Conservation (phyloP, 30 jellyfish, hydroid and myxozoan species). For the Hydractinia echinata region DNA sequence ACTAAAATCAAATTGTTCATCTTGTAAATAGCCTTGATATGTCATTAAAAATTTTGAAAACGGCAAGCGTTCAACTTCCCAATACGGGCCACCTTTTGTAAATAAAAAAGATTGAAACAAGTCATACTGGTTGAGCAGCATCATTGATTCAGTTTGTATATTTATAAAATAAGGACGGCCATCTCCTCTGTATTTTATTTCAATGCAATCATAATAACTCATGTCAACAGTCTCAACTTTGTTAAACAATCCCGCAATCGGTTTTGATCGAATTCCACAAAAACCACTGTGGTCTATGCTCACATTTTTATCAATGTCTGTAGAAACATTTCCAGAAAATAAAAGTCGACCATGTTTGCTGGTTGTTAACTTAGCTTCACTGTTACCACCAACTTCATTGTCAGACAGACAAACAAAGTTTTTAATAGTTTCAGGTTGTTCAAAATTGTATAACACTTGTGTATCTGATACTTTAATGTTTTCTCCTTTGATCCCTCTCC, state of each 20-base stretch:
- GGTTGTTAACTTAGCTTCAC: slow-evolving; percentile 40
- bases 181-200: slow-evolving; percentile 82
- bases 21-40: slow-evolving; percentile 85
- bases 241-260: slow-evolving; percentile 34
- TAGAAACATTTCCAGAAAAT: slow-evolving; percentile 63
- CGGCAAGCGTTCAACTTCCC: slow-evolving; percentile 95
- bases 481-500: slow-evolving; percentile 73
- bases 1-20: slow-evolving; percentile 59
- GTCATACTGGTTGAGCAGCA: slow-evolving; percentile 45
- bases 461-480: slow-evolving; percentile 25
- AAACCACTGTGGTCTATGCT: slow-evolving; percentile 70
- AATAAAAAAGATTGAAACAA: slow-evolving; percentile 73
- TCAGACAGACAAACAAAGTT: slow-evolving; percentile 64
- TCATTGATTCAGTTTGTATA: slow-evolving; percentile 58
- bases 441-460: slow-evolving; percentile 43
- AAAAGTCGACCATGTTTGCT: slow-evolving; percentile 73
- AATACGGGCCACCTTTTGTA: slow-evolving; percentile 97
- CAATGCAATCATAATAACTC: slow-evolving; percentile 65
- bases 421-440: slow-evolving; percentile 52
- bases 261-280: slow-evolving; percentile 75
- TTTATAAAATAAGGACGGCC: slow-evolving; percentile 88
- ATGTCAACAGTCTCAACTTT: slow-evolving; percentile 34
- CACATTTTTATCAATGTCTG: slow-evolving; percentile 39
- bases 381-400: slow-evolving; percentile 79
- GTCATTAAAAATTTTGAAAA: slow-evolving; percentile 71